Base-by-base conservation (phyloP, 2,888 invertebrate species). In the Oxycera nigricornis region DNA sequence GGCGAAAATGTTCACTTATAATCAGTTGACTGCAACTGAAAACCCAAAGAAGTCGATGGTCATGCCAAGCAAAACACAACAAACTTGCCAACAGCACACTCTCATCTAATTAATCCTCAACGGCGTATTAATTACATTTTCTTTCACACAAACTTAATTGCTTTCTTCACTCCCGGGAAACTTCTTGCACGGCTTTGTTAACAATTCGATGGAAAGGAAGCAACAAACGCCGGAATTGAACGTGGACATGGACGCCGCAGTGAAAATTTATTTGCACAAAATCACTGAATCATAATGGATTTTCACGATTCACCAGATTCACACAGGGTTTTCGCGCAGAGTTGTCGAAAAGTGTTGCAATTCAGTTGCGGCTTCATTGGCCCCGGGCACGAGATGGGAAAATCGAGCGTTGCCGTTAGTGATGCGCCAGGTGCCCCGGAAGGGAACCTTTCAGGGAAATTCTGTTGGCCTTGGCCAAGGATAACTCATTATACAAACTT, bases 261-360 rank as follows among this genome's bases (percentile, higher is more conserved):
- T 7, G 46, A 46, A 46, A 46, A 46, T 46, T 46, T 46, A 46
- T 46, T 46, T 14, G 46, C 46, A 59, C 24, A 41, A 41, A 46
- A 20, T 67, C 41, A 67, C 67, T 67, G 67, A 41, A 41, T 24
- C 67, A 41, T 67, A 41, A 67, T 46, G 26, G 41, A 41, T 41
- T 59, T 67, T 67, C 67, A 67, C 67, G 67, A 67, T 41, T 67
- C 67, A 67, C 39, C 41, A 67, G 26, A 67, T 41, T 22, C 26
- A 41, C 67, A 67, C 39, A 39, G 2, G 22, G 41, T 46, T 24
- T 39, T 28, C 59, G 17, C 59, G 30, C n/a, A 59, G 1, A 7
- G 20, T 17, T 14, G 39, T 24, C 11, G 20, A 2, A n/a, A 59
- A 59, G 9, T 59, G 30, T 59, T 50, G 17, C 14, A 59, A 59